Evolutionary conservation across 2,113 vertebrate species (phyloP).

Genomic region (Centropus bengalensis): DNA sequence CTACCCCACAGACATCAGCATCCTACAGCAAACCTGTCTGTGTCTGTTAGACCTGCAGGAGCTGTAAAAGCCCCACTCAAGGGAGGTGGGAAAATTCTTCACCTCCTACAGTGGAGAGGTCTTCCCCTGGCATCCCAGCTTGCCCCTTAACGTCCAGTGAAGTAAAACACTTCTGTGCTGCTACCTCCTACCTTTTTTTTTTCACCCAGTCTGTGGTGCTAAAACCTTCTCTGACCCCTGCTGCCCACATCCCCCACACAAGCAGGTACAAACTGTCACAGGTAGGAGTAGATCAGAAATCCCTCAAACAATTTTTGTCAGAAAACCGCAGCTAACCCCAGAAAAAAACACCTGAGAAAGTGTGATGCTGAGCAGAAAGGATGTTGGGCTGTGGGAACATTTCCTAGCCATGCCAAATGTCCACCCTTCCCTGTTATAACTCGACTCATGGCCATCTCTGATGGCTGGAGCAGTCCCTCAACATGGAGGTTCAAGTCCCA

Average conservation of each 20-base stretch:
- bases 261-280: background rate
- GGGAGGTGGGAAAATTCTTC: background rate
- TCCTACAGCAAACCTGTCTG: background rate
- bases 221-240: background rate
- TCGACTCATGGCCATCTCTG: rapidly evolving
- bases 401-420: background rate
- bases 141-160: background rate
- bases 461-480: background rate
- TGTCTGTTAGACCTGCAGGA: background rate
- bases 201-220: background rate
- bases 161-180: background rate
- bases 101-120: background rate
- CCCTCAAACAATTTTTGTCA: background rate
- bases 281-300: background rate
- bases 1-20: background rate
- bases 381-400: background rate
- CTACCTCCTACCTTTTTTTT: background rate
- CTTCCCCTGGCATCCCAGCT: background rate
- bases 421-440: rapidly evolving
- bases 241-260: background rate
- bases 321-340: background rate
- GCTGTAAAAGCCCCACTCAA: background rate
- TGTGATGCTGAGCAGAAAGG: background rate
- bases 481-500: background rate
- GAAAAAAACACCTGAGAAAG: background rate